These are phyloP conservation scores for Proteles cristata DNA, from an alignment of 2,113 vertebrate genomes.

Conservation along the genomic window DNA sequence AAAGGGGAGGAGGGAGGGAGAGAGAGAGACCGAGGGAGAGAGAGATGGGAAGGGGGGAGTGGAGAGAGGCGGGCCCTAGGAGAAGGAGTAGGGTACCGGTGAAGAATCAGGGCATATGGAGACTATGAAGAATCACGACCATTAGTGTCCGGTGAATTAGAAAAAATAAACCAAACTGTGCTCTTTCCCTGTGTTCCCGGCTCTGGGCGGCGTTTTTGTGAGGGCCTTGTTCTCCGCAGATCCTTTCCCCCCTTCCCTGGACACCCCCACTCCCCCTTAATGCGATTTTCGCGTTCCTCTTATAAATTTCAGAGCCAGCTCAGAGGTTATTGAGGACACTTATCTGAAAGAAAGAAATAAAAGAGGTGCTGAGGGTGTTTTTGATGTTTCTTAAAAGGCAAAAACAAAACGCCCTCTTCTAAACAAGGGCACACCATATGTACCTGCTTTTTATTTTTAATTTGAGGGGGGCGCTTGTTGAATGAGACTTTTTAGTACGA, in stretches of 20 bases:
- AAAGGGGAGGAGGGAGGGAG: background rate
- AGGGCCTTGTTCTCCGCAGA: background rate
- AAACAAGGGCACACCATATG: conserved; percentile 68
- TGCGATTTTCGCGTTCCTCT: conserved; percentile 65
- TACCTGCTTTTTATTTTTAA: conserved; percentile 69
- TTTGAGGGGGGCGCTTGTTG: background rate
- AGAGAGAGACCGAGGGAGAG: background rate
- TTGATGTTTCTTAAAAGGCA: conserved; percentile 81
- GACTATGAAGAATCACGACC: background rate
- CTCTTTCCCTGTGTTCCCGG: background rate
- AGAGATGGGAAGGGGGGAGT: rapidly evolving
- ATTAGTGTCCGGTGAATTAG: conserved; percentile 46
- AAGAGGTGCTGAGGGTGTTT: conserved; percentile 74
- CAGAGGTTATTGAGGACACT: conserved; percentile 72
- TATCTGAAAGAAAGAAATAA: conserved; percentile 67
- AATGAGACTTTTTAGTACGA: conserved; percentile 45
- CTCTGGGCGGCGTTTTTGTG: background rate
- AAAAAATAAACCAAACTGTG: conserved; percentile 41
- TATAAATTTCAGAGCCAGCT: conserved; percentile 69
- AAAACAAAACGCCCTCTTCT: conserved; percentile 83
- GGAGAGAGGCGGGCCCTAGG: background rate
- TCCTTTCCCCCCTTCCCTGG: background rate
- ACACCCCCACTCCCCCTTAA: background rate
- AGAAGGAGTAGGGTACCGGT: background rate
- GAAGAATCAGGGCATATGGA: background rate